Percentiles rank a stretch among this genome's conserved stretches.
phyloP scores from a whole-genome alignment of 2,113 vertebrate genomes.

The Scartelaos histophorus region DNA sequence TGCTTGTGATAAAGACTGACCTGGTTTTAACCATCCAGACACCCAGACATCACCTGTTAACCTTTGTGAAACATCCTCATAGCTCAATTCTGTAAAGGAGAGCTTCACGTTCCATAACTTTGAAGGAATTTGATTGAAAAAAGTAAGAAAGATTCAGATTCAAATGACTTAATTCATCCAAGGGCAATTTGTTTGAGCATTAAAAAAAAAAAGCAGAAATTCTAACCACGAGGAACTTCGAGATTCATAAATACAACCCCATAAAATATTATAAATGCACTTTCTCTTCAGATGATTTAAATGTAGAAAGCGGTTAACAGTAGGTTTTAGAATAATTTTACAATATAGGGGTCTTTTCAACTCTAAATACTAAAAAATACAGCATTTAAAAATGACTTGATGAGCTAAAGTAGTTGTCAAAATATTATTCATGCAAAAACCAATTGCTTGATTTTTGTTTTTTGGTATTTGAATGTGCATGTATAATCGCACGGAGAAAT shows the following conservation, averaged over 20 bases:
- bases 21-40: slow-evolving; percentile 34
- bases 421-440: neutral
- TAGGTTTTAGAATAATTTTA: too few relatives aligned
- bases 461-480: too few relatives aligned
- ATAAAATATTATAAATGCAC: neutral
- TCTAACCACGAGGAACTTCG: neutral
- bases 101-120: neutral
- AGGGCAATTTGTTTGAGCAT: neutral
- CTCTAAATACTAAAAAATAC: too few relatives aligned
- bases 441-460: too few relatives aligned
- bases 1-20: slow-evolving; percentile 39
- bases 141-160: neutral
- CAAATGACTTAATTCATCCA: neutral
- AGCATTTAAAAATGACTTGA: neutral
- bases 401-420: neutral
- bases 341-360: too few relatives aligned
- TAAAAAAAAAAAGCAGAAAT: neutral
- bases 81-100: neutral
- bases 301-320: neutral
- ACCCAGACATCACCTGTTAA: slow-evolving; percentile 22
- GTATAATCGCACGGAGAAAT: too few relatives aligned
- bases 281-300: neutral
- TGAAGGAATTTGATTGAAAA: neutral
- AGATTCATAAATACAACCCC: too few relatives aligned
- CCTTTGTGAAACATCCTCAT: slow-evolving; percentile 20